Percentiles rank a stretch among this genome's conserved stretches.
These are phyloP conservation scores for Cyrtodaria siliqua DNA, from an alignment of 2,888 invertebrate species.

Conservation along the genomic window DNA sequence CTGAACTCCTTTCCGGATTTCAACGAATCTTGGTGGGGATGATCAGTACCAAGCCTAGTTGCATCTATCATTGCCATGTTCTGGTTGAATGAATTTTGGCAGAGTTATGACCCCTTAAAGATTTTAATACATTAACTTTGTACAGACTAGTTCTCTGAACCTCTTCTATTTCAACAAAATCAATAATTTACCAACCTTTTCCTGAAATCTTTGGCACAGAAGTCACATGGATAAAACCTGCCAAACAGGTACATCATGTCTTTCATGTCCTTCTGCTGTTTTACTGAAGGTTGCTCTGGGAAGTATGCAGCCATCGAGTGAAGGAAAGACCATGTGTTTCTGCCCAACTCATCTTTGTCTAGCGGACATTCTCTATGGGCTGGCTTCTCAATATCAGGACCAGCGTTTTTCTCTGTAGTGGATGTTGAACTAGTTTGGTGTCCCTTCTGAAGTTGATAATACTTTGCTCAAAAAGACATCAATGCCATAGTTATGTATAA, in stretches of 20 bases:
- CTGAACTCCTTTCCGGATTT: no score
- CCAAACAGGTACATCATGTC: slow-evolving; percentile 94
- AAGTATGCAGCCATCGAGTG: slow-evolving; percentile 99
- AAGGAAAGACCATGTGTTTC: slow-evolving; percentile 96
- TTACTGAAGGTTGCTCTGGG: slow-evolving; percentile 92
- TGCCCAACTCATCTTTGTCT: slow-evolving; percentile 88
- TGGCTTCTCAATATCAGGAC: slow-evolving; percentile 5
- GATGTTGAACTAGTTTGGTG: background rate
- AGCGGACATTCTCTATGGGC: slow-evolving; percentile 87
- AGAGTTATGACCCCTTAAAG: no score
- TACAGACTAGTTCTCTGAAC: no score
- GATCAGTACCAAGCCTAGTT: no score
- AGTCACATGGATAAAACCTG: slow-evolving; percentile 96
- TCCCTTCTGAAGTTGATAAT: no score
- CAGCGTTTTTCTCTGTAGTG: background rate
- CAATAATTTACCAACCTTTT: slow-evolving; percentile 92
- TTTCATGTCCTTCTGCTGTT: slow-evolving; percentile 91
- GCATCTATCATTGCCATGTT: no score
- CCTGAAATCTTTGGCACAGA: slow-evolving; percentile 95
- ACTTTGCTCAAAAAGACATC: no score
- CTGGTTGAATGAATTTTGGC: no score
- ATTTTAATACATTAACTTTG: no score
- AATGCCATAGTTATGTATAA: no score
- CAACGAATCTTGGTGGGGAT: no score
- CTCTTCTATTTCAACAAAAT: background rate